Base-by-base conservation (phyloP, 2,113 vertebrate species). In the Sminthopsis crassicaudata region DNA sequence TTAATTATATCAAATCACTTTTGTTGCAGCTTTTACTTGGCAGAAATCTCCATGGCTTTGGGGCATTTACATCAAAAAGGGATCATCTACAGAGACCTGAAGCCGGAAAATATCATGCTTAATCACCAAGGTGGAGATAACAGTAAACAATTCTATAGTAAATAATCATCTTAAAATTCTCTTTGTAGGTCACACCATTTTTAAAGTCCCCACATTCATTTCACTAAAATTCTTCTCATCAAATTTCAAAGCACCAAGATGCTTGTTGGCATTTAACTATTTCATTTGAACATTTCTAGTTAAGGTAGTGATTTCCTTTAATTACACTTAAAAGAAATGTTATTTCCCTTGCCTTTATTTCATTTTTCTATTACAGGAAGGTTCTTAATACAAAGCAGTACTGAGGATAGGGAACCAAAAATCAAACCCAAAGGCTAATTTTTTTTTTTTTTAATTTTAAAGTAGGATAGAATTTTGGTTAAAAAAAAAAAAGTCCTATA, bases 101-200 rank as follows among this genome's bases (percentile, higher is more conserved):
- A 99, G 98, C 99, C 99, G 93, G 99, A 99, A 98, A 99, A 99
- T 98, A 99, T 99, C 98, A 99, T 99, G 99, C 99, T 99, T 95
- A 99, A 99, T 98, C 99, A 99, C 98, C 99, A 99, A 99, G 99
- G 99, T 99, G 98, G 96, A 98, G 57, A 96, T 94, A 95, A 95
- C 10, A 67, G 51, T 94, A 95, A 96, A 96, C 92, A 97, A 91
- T 97, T 98, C 93, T 52, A 1, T 96, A 98, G 93, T 96, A 97
- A 97, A 84, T 92, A 97, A 95, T 96, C 91, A 91, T 94, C 92
- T 91, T 97, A 90, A 97, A 97, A 94, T 92, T 95, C 1, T 97
- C 92, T 95, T 93, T n/a, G 94, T 25, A 98, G 96, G 93, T 96
- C 95, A 94, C 90, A 3, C 52, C 67, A 84, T 95, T 98, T 96